phyloP scores from a whole-genome alignment of 2,113 vertebrate species.

The Sialia sialis region DNA sequence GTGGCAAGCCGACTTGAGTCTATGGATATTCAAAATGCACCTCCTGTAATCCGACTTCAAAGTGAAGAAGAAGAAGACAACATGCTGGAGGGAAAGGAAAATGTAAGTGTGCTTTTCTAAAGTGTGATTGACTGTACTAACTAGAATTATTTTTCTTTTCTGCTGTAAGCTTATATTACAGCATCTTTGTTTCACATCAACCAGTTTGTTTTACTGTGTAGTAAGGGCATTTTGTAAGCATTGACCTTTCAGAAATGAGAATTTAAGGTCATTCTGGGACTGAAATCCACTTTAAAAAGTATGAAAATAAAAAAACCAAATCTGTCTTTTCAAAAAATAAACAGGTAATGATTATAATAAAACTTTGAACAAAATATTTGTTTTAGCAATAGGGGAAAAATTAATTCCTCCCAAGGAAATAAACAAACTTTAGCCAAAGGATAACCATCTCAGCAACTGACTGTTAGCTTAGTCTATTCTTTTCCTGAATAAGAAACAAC shows the following conservation, averaged over 20 bases:
- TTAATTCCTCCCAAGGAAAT: background rate
- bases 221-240: background rate
- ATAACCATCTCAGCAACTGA: background rate
- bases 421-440: background rate
- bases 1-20: slow-evolving; percentile 79
- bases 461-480: background rate
- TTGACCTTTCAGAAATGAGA: background rate
- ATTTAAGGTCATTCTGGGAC: background rate
- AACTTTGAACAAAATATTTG: background rate
- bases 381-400: background rate
- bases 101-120: slow-evolving; percentile 67
- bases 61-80: slow-evolving; percentile 77
- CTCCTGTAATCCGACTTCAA: slow-evolving; percentile 78
- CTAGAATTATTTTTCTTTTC: background rate
- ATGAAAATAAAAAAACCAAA: background rate
- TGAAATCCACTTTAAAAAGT: background rate
- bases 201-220: background rate
- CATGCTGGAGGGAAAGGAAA: slow-evolving; percentile 62
- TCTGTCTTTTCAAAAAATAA: background rate
- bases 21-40: slow-evolving; percentile 77
- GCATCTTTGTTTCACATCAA: background rate
- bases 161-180: background rate
- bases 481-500: background rate
- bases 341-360: background rate
- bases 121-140: background rate